Percentiles rank a stretch among this genome's conserved stretches.
Conservation (phyloP, 2,888 invertebrate genomes). For the Cataglyphis livida region DNA sequence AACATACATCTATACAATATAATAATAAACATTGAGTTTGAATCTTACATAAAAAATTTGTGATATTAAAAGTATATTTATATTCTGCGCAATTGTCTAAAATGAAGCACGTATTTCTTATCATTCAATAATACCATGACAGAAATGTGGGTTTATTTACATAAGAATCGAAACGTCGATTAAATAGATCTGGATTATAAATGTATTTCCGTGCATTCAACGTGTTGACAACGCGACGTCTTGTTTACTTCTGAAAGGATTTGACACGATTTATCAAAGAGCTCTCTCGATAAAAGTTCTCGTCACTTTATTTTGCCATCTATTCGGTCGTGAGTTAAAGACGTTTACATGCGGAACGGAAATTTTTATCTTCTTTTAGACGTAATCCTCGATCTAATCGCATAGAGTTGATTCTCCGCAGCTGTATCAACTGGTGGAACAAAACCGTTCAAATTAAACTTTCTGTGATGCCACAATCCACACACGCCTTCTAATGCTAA, state of each 20-base stretch:
- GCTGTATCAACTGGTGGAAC: slow-evolving; percentile 46
- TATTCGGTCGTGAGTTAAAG: not conserved
- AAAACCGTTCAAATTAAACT: slow-evolving; percentile 48
- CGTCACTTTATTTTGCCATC: not conserved
- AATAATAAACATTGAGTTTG: not conserved
- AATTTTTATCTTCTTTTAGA: slow-evolving; percentile 26
- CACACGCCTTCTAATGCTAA: slow-evolving; percentile 31
- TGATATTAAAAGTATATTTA: not conserved
- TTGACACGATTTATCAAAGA: slow-evolving; percentile 25
- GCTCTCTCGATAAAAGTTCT: not conserved
- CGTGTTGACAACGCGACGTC: not conserved
- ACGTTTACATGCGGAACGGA: slow-evolving; percentile 8
- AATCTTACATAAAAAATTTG: slow-evolving; percentile 14
- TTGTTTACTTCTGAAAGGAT: slow-evolving; percentile 17
- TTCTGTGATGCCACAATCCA: slow-evolving; percentile 8
- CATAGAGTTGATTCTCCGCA: slow-evolving; percentile 12
- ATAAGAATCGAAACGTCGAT: slow-evolving; percentile 37
- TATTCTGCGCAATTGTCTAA: not conserved
- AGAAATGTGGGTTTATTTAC: slow-evolving; percentile 30
- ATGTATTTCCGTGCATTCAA: not conserved
- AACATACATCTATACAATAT: not conserved
- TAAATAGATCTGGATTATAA: slow-evolving; percentile 28
- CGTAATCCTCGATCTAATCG: slow-evolving; percentile 41
- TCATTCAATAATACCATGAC: slow-evolving; percentile 6
- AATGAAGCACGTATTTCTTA: slow-evolving; percentile 21